Conservation (phyloP, 1,140 invertebrate genomes). For the Trichonephila inaurata region DNA sequence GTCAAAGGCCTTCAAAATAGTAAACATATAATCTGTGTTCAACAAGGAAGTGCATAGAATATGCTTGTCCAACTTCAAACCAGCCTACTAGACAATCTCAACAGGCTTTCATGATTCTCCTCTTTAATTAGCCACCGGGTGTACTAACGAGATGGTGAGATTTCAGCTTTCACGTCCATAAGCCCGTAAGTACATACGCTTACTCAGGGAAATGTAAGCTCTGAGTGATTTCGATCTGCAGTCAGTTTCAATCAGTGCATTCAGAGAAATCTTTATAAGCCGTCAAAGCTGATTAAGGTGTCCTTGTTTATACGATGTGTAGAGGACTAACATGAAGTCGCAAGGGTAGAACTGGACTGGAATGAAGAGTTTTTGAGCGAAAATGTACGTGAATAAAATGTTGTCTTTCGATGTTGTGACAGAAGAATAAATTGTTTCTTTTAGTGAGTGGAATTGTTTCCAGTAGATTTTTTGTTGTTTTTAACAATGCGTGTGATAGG, state of each 20-base stretch:
- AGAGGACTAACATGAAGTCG: not conserved
- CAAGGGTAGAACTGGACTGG: not conserved
- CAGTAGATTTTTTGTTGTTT: too few species aligned
- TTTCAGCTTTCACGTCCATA: not conserved
- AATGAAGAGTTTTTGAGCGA: not conserved
- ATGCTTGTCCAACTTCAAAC: conserved; percentile 8
- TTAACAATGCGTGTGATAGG: too few species aligned
- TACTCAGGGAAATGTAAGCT: conserved; percentile 1
- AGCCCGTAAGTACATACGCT: not conserved
- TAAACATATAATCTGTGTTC: not conserved
- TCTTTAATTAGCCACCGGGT: not conserved
- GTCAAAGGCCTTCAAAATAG: too few species aligned
- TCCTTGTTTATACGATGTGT: not conserved
- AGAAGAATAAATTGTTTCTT: not conserved
- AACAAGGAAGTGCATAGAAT: not conserved
- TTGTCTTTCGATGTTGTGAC: not conserved
- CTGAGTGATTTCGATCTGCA: not conserved
- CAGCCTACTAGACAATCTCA: not conserved
- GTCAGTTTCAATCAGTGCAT: not conserved
- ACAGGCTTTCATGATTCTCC: not conserved
- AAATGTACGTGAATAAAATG: not conserved
- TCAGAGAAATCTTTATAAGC: not conserved
- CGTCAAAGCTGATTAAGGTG: not conserved
- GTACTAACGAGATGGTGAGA: not conserved
- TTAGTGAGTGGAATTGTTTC: too few species aligned